Base-by-base conservation (phyloP, 1,140 invertebrate species). In the Fopius arisanus region DNA sequence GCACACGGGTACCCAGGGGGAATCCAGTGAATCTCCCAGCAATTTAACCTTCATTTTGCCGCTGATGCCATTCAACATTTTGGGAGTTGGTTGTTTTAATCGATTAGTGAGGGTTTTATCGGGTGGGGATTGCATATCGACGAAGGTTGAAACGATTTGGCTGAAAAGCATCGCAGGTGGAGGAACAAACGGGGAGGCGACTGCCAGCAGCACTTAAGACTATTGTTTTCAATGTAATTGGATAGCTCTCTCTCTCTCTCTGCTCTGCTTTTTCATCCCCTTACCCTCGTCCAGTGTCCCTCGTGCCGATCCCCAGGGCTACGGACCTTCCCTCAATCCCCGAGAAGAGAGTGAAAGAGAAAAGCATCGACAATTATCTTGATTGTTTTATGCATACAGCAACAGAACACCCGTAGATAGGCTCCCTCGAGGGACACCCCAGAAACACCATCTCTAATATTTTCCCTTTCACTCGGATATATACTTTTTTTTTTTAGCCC, bases 201-300 rank as follows among this genome's bases (percentile, higher is more conserved):
- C 78, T 83, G 80, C 81, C 81, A 80, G 79, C 79, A 86, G 87
- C 88, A 88, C 88, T 88, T 89, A 89, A 84, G 82, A 84, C 87
- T 86, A 88, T 88, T 88, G 87, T 88, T 89, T 89, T 89, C 88
- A 86, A 88, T 87, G 87, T 88, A 89, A 89, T 89, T 89, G 88
- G 88, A 89, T 89, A 89, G 87, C 84, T 87, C 80, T 80, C 82
- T 82, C 77, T 67, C 29, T n/a, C 54, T 59, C 23, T 10, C 37
- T 31, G 16, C 31, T 23, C 48, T 19, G 40, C 48, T 65, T 73
- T 77, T 70, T 73, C 71, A 26, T 48, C 23, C 77, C 78, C 71
- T 73, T 48, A 16, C 77, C 78, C 71, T 73, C 41, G 59, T 62
- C 78, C 78, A 71, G 14, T 48, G n/a, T 3, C 23, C 23, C 14